Conservation (phyloP, 2,888 invertebrate species). For the Watsonalla binaria region DNA sequence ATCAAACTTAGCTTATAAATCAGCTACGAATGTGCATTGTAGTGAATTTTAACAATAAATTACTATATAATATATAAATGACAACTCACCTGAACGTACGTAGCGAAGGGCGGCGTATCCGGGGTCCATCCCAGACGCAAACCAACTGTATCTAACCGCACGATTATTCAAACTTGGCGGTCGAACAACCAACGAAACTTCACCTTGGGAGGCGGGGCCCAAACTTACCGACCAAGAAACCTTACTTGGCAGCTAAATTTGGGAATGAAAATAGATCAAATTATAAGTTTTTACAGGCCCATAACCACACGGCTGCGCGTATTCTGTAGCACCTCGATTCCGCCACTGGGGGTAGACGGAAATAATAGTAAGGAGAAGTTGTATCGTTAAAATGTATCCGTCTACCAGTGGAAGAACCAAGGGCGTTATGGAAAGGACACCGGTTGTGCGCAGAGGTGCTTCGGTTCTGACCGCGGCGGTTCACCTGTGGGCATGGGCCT, state of each 20-base stretch:
- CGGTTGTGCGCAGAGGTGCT: not conserved
- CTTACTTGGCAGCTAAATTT: not conserved
- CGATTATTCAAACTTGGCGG: conserved; percentile 42
- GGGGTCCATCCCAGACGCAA: conserved; percentile 20
- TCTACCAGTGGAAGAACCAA: not conserved
- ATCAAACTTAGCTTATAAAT: too few species aligned
- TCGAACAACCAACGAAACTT: conserved; percentile 6
- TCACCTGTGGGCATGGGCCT: not conserved
- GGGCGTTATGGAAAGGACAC: not conserved
- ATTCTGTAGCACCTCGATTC: not conserved
- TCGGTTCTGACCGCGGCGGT: not conserved
- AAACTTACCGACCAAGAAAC: not conserved
- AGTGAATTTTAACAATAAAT: too few species aligned
- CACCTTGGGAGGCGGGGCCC: conserved; percentile 8
- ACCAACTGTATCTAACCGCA: conserved; percentile 31
- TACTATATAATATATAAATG: conserved; percentile 2
- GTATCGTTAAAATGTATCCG: not conserved
- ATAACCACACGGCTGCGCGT: not conserved
- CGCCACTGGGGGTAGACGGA: not conserved
- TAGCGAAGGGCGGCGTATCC: conserved; percentile 28
- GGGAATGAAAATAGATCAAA: not conserved
- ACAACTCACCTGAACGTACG: conserved; percentile 40
- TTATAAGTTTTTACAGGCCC: not conserved
- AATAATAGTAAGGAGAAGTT: not conserved
- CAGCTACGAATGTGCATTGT: too few species aligned